Conservation (phyloP, 2,113 vertebrate genomes). For the Peromyscus leucopus region DNA sequence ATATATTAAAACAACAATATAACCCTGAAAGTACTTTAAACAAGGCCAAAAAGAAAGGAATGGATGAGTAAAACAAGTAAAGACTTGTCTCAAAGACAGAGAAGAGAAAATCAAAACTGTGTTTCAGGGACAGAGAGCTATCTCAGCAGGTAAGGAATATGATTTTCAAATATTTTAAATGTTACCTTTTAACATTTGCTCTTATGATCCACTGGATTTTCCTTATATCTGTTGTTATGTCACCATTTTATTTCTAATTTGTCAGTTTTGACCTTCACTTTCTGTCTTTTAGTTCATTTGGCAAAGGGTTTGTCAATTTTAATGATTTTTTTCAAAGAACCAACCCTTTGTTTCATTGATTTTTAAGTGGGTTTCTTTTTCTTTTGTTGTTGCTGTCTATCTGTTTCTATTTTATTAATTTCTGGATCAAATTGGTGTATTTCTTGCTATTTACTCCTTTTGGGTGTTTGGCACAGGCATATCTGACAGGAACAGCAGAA, state of each 20-base stretch:
- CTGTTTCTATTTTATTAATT: neutral
- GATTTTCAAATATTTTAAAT: neutral
- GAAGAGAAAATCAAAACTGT: neutral
- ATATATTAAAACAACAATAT: neutral
- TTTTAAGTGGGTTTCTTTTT: neutral
- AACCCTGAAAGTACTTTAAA: constrained; percentile 23
- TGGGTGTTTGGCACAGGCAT: neutral
- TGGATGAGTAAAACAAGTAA: constrained; percentile 28
- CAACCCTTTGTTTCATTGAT: neutral
- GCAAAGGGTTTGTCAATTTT: neutral
- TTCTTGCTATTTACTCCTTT: neutral
- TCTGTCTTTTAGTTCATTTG: neutral
- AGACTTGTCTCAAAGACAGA: constrained; percentile 13
- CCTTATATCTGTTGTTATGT: neutral
- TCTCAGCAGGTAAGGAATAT: neutral
- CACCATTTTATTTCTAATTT: neutral
- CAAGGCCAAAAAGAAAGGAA: neutral
- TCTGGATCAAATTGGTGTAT: too few species aligned
- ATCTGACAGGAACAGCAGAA: neutral
- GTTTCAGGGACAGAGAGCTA: neutral
- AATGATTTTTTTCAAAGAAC: neutral
- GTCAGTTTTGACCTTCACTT: neutral
- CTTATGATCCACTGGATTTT: neutral
- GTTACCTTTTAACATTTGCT: neutral
- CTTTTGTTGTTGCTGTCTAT: neutral